phyloP scores from a whole-genome alignment of 2,797 vertebrate species.

The Salarias fasciatus region DNA sequence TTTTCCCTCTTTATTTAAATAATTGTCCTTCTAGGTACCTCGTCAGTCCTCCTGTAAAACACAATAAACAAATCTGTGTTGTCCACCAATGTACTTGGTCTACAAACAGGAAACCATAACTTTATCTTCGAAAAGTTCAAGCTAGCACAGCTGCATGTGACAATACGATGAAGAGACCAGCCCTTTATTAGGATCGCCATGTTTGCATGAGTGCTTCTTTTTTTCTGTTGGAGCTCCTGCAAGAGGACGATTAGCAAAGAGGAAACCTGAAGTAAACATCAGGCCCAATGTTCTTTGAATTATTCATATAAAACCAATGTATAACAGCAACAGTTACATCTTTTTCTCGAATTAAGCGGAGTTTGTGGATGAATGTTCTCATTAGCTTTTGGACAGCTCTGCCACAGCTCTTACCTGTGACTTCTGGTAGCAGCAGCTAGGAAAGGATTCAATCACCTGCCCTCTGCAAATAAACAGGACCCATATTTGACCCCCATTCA shows the following conservation, averaged over 20 bases:
- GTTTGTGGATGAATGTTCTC: slow-evolving; percentile 51
- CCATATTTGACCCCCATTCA: too few species aligned
- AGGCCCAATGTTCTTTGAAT: slow-evolving; percentile 66
- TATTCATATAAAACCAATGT: slow-evolving; percentile 73
- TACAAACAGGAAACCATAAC: background rate
- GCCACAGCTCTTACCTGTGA: slow-evolving; percentile 34
- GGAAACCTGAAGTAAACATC: slow-evolving; percentile 57
- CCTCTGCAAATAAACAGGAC: slow-evolving; percentile 79
- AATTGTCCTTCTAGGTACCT: too few species aligned
- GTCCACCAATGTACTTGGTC: slow-evolving; percentile 8
- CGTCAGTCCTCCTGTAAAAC: slow-evolving; percentile 6
- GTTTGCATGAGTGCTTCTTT: slow-evolving; percentile 49
- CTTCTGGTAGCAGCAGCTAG: slow-evolving; percentile 30
- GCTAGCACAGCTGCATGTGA: slow-evolving; percentile 38
- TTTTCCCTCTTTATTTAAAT: too few species aligned
- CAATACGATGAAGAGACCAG: slow-evolving; percentile 54
- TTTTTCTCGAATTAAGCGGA: slow-evolving; percentile 63
- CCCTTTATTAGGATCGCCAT: slow-evolving; percentile 39
- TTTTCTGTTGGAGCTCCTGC: slow-evolving; percentile 26
- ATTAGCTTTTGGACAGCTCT: slow-evolving; percentile 64
- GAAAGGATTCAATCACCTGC: slow-evolving; percentile 73
- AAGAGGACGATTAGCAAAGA: slow-evolving; percentile 38
- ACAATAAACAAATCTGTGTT: slow-evolving; percentile 4
- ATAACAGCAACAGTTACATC: slow-evolving; percentile 46
- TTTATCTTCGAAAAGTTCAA: too few species aligned